Base-by-base conservation (phyloP, 1,140 invertebrate species). In the Vanessa atalanta region DNA sequence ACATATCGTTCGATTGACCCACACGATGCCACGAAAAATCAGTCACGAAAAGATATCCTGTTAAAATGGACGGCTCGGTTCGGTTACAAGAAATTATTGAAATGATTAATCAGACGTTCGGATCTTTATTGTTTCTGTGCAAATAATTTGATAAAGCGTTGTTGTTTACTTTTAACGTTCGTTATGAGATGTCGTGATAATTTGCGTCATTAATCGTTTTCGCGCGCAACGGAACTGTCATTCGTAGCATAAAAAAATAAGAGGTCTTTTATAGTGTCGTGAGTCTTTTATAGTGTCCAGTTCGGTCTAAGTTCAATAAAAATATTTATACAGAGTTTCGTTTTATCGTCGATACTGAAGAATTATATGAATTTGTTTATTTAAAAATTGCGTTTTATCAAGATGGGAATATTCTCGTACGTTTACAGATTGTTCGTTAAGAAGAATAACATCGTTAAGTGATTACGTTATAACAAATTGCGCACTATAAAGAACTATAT, bases 401-500 rank as follows among this genome's bases (percentile, higher is more conserved):
- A 86, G 72, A 91, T 91, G 88, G 88, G 83, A 76, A 84, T 88
- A 77, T 88, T 84, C 79, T 87, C 89, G 16, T 91, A 91, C 75
- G 85, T 90, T 0, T 91, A 90, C 53, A 83, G 89, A 82, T 82
- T 90, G 67, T 89, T 91, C 77, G 88, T 90, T 9, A 91, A 88
- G 89, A 81, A 85, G 76, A 77, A 79, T 23, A 72, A 66, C 20
- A 64, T 48, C 23, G 43, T 65, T n/a, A 75, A 76, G 68, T 78
- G 76, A 78, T 47, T 61, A 60, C 64, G 31, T 71, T 20, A 43
- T 43, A 43, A 12, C 53, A 8, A 57, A 51, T 16, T 60, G 48
- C 20, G 60, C 16, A 48, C 50, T 70, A 31, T 74, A 60, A 43
- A 51, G n/a, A 16, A 73, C 43, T 26, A n/a, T 68, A 15, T 50